These are phyloP conservation scores for Strigamia transsilvanica DNA, from an alignment of 2,888 invertebrate genomes.

Conservation along the genomic window DNA sequence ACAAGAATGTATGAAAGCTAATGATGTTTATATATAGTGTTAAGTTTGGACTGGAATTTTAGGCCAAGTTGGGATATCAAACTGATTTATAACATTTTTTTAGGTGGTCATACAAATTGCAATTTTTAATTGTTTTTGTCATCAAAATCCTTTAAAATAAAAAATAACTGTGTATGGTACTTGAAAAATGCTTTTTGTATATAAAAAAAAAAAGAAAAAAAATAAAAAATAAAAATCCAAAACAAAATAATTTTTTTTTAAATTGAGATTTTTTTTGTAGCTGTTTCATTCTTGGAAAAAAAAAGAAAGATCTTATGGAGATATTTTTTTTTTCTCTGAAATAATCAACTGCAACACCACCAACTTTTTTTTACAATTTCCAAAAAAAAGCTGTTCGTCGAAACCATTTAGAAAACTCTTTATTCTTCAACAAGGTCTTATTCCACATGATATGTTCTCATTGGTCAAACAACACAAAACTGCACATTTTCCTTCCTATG, in stretches of 20 bases:
- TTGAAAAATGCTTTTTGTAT: constrained; percentile 23
- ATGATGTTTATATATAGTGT: background rate
- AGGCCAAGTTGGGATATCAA: constrained; percentile 10
- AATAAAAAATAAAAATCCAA: constrained; percentile 5
- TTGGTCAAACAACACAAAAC: constrained; percentile 13
- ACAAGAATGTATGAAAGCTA: background rate
- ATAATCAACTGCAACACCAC: background rate
- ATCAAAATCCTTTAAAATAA: constrained; percentile 36
- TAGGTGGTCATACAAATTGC: constrained; percentile 3
- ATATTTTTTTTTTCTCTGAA: background rate
- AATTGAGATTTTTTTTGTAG: too few relatives aligned
- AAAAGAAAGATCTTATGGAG: background rate
- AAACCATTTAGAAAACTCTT: background rate
- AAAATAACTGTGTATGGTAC: constrained; percentile 15
- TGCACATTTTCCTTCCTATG: background rate
- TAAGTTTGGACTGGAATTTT: constrained; percentile 8
- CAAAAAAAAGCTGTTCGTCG: background rate
- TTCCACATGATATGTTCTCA: constrained; percentile 10
- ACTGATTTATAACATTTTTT: constrained; percentile 34
- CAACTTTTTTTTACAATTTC: background rate
- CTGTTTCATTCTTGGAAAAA: background rate
- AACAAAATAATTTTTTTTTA: constrained; percentile 4
- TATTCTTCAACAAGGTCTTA: background rate
- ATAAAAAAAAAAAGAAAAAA: background rate
- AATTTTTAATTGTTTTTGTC: constrained; percentile 34